Base-by-base conservation (phyloP, 1,140 invertebrate genomes). In the Sarcophaga peregrina region DNA sequence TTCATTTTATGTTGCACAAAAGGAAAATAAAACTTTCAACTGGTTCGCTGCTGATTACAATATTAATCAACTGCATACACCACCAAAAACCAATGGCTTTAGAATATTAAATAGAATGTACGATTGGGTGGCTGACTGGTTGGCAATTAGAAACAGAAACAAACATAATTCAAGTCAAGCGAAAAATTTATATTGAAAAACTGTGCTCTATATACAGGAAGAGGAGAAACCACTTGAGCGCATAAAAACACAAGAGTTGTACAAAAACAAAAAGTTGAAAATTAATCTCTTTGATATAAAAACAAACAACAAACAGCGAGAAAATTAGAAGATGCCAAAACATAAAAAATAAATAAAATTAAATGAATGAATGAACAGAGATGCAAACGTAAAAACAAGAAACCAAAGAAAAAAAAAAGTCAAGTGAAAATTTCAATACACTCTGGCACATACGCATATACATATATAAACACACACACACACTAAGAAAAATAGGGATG, bases 181-280 rank as follows among this genome's bases (percentile, higher is more conserved):
- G 25, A 37, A 37, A 37, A 37, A 37, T 37, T n/a, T 37, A 37
- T 37, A 37, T 37, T 37, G 25, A 37, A 37, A 37, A 37, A 37
- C 25, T 37, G 25, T 68, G 17, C 9, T 25, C 62, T 25, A 68
- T 4, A 68, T 68, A 20, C 62, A 68, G 17, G 62, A 68, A 68
- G 62, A 68, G 20, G 62, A 68, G 20, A 68, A 68, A 68, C 62
- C 62, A 68, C 62, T 68, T 68, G 62, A 25, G 62, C 62, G 62
- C 62, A 68, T 68, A 68, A 68, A 68, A 68, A 68, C 17, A 9
- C 50, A 9, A 52, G 50, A 52, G 9, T 5, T 9, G 58, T 5
- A 62, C 15, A 62, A n/a, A 68, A 68, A 68, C n/a, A 68, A 68
- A 68, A 68, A 62, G 8, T n/a, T n/a, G 6, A 58, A 58, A 58